These are phyloP conservation scores for Arctopsyche grandis DNA, from an alignment of 1,140 invertebrate genomes.

Conservation along the genomic window DNA sequence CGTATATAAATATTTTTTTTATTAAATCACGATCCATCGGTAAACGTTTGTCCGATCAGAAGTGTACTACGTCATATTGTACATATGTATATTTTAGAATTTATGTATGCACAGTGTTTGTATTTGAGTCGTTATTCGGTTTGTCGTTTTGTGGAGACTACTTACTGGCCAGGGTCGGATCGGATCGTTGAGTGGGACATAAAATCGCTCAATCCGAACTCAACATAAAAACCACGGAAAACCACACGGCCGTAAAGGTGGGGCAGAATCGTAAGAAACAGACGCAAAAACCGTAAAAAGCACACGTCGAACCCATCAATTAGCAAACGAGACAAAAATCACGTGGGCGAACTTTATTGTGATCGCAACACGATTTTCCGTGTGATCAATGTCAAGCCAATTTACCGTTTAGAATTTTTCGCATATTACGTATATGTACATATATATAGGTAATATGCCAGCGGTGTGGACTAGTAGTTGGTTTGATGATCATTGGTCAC, in stretches of 20 bases:
- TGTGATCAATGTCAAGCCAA: too few species aligned
- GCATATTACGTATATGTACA: too few species aligned
- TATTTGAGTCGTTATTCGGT: background rate
- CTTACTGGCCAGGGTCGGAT: background rate
- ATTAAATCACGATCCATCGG: background rate
- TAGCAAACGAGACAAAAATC: background rate
- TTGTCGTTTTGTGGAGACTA: background rate
- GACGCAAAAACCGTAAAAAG: background rate
- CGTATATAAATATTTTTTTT: too few species aligned
- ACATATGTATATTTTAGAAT: background rate
- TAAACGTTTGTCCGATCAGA: background rate
- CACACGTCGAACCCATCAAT: background rate
- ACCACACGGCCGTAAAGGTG: slow-evolving; percentile 1
- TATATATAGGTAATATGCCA: too few species aligned
- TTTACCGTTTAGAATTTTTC: too few species aligned
- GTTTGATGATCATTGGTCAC: too few species aligned
- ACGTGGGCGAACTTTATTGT: background rate
- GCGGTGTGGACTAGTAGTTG: too few species aligned
- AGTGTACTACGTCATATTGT: background rate
- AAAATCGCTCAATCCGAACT: slow-evolving; percentile 19
- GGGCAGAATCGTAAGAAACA: background rate
- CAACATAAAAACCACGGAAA: background rate
- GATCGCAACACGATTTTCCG: too few species aligned
- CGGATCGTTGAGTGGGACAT: background rate
- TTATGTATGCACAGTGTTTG: background rate